These are phyloP conservation scores for Diachasmimorpha longicaudata DNA, from an alignment of 1,140 invertebrate species.

Conservation along the genomic window DNA sequence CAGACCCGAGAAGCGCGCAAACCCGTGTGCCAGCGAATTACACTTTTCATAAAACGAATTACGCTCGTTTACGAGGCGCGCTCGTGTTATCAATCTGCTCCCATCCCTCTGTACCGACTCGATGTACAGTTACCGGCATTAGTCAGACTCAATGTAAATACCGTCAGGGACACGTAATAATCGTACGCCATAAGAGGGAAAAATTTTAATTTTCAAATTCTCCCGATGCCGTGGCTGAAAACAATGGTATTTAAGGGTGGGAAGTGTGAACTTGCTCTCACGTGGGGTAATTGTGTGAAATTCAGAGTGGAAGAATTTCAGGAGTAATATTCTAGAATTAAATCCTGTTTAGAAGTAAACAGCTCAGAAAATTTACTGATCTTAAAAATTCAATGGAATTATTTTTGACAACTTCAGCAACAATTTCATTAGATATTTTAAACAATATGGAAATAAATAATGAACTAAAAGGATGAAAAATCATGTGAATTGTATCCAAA, in stretches of 20 bases:
- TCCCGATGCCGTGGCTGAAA: neutral
- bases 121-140: slow-evolving; percentile 10
- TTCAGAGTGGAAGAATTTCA: too few species aligned
- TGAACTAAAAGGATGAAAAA: too few species aligned
- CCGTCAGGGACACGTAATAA: slow-evolving; percentile 43
- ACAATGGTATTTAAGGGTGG: neutral
- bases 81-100: slow-evolving; percentile 44
- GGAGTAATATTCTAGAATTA: too few species aligned
- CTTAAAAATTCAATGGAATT: too few species aligned
- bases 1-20: slow-evolving; percentile 9
- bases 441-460: too few species aligned
- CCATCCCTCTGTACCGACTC: neutral
- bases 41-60: slow-evolving; percentile 49
- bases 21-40: slow-evolving; percentile 44
- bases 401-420: too few species aligned
- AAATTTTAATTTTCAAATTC: neutral
- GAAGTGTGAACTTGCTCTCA: neutral
- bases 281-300: too few species aligned
- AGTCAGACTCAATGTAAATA: slow-evolving; percentile 37
- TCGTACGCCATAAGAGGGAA: neutral
- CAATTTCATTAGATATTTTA: too few species aligned
- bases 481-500: too few species aligned
- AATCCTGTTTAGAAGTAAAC: too few species aligned
- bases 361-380: too few species aligned
- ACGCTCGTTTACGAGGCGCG: slow-evolving; percentile 37